Evolutionary conservation across 2,113 vertebrate genomes (phyloP).

Genomic region (Rhea pennata): DNA sequence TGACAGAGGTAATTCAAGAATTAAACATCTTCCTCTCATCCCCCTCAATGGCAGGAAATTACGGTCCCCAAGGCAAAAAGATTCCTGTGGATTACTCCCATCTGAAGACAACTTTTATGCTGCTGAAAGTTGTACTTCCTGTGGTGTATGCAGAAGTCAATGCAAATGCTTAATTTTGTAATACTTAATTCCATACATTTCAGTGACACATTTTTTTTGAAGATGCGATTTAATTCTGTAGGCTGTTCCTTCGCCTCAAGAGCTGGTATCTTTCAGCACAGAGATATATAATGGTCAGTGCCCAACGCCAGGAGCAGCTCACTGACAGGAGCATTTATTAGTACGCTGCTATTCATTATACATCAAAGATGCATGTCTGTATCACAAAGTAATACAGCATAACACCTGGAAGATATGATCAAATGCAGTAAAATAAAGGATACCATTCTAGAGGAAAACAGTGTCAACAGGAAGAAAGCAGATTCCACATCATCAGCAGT

Average conservation of each 20-base stretch:
- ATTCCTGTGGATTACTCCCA: background rate
- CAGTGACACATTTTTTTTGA: background rate
- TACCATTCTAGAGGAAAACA: background rate
- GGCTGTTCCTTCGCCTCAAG: background rate
- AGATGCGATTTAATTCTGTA: background rate
- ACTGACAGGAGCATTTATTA: background rate
- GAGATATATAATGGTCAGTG: background rate
- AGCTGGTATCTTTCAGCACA: background rate
- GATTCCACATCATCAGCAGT: fast-evolving
- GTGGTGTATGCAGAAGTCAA: background rate
- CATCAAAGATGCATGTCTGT: too few relatives aligned
- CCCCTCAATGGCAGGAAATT: background rate
- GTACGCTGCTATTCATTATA: background rate
- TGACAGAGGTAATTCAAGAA: background rate
- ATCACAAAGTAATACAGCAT: background rate
- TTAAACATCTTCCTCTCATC: background rate
- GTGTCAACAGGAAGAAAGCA: fast-evolving
- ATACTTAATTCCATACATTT: background rate
- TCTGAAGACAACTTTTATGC: background rate
- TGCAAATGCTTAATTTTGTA: background rate
- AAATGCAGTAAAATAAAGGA: background rate
- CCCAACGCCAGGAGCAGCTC: background rate
- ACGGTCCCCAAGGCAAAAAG: background rate
- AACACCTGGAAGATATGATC: background rate
- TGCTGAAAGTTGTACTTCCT: background rate